A percentile compares a stretch with the other conserved stretches of the same genome.
These are phyloP conservation scores for Montipora capitata DNA, from an alignment of 92 coral and sea anemone species.

Conservation along the genomic window DNA sequence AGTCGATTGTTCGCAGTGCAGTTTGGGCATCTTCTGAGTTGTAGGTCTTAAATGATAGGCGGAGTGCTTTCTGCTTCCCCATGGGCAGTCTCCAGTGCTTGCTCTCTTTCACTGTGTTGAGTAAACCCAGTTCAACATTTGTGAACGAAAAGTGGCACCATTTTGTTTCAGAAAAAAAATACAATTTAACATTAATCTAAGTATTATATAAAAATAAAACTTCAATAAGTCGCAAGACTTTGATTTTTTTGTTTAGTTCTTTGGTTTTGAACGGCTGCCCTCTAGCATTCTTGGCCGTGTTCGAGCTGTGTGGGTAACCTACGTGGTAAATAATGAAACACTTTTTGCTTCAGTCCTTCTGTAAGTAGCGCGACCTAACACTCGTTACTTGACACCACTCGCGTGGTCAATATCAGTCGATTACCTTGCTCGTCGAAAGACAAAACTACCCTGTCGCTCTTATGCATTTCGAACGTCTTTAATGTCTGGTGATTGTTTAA, in stretches of 20 bases:
- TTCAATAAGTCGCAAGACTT: too few relatives aligned
- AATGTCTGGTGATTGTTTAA: too few relatives aligned
- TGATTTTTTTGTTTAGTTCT: too few relatives aligned
- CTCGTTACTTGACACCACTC: neutral
- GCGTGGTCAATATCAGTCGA: neutral
- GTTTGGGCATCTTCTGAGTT: conserved; percentile 20
- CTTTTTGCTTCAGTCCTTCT: neutral
- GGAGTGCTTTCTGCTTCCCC: conserved; percentile 15
- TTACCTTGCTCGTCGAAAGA: too few relatives aligned
- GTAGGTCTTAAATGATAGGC: conserved; percentile 44
- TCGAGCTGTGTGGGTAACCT: neutral
- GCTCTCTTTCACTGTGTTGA: conserved; percentile 38
- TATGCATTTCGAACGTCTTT: neutral
- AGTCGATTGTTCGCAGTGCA: conserved; percentile 31
- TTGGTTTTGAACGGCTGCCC: neutral
- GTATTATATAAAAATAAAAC: neutral
- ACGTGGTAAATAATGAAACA: too few relatives aligned
- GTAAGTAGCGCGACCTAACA: conserved; percentile 21
- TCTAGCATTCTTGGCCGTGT: neutral
- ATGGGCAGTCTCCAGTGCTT: conserved; percentile 56
- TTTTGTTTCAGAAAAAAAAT: neutral
- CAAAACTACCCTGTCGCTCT: neutral
- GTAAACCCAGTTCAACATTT: neutral
- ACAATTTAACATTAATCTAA: neutral
- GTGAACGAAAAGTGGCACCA: conserved; percentile 8